Evolutionary conservation across 2,113 vertebrate species (phyloP).

Genomic region (Ceratotherium simum): DNA sequence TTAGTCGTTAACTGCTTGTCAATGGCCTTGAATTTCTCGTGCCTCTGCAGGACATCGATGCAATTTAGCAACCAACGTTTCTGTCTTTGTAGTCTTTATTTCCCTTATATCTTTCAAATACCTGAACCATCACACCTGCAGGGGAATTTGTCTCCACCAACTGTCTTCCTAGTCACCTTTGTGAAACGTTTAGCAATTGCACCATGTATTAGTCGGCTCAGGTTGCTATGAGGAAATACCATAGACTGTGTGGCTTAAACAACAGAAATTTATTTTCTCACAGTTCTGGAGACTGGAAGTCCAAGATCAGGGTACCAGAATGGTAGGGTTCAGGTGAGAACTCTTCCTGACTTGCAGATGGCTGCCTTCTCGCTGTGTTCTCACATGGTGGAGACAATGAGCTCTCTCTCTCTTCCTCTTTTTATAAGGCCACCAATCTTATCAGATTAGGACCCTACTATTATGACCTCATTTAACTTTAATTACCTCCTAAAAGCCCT

Average conservation of each 20-base stretch:
- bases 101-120: too few relatives aligned
- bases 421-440: background rate
- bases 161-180: too few relatives aligned
- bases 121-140: too few relatives aligned
- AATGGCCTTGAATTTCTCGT: too few relatives aligned
- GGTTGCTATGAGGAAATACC: background rate
- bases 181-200: too few relatives aligned
- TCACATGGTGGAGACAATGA: too few relatives aligned
- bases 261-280: background rate
- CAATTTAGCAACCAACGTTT: too few relatives aligned
- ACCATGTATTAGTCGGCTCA: background rate
- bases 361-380: background rate
- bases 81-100: too few relatives aligned
- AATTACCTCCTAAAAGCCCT: background rate
- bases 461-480: background rate
- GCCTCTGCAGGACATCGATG: too few relatives aligned
- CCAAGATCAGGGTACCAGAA: background rate
- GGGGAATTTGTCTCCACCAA: too few relatives aligned
- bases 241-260: background rate
- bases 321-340: background rate
- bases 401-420: background rate
- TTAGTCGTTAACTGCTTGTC: too few relatives aligned
- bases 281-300: background rate
- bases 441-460: background rate
- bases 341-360: background rate